These are phyloP conservation scores for Mastigias papua DNA, from an alignment of 30 jellyfish, hydroid and myxozoan species.

Conservation along the genomic window DNA sequence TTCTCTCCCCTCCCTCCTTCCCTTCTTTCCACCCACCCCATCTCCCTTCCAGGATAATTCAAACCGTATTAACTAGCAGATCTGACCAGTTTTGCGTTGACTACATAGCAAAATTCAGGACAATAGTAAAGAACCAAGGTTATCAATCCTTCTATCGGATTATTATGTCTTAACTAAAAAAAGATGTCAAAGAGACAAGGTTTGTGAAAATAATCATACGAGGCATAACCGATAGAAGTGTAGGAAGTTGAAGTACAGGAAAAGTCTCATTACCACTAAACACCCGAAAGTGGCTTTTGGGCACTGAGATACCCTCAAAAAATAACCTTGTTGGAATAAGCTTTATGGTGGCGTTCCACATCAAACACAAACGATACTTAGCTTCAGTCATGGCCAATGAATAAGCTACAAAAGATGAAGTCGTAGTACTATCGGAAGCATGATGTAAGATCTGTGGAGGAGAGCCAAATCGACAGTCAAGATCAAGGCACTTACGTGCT, in stretches of 20 bases:
- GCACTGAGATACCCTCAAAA: not conserved
- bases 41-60: too few relatives aligned
- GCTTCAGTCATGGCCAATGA: not conserved
- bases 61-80: too few relatives aligned
- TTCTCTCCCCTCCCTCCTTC: too few relatives aligned
- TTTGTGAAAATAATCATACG: too few relatives aligned
- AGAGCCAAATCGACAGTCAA: not conserved
- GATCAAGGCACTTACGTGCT: too few relatives aligned
- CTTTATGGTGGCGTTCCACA: constrained; percentile 1
- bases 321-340: not conserved
- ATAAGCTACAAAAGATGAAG: not conserved
- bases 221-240: not conserved
- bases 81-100: too few relatives aligned
- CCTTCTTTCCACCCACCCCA: too few relatives aligned
- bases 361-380: not conserved
- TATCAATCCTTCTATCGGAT: too few relatives aligned
- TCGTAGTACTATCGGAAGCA: not conserved
- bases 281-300: not conserved
- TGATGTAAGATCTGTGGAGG: not conserved
- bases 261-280: not conserved
- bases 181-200: too few relatives aligned
- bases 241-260: not conserved
- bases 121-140: too few relatives aligned
- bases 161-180: too few relatives aligned
- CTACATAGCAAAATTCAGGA: too few relatives aligned